Evolutionary conservation across 2,113 vertebrate genomes (phyloP).

Genomic region (Albula goreensis): DNA sequence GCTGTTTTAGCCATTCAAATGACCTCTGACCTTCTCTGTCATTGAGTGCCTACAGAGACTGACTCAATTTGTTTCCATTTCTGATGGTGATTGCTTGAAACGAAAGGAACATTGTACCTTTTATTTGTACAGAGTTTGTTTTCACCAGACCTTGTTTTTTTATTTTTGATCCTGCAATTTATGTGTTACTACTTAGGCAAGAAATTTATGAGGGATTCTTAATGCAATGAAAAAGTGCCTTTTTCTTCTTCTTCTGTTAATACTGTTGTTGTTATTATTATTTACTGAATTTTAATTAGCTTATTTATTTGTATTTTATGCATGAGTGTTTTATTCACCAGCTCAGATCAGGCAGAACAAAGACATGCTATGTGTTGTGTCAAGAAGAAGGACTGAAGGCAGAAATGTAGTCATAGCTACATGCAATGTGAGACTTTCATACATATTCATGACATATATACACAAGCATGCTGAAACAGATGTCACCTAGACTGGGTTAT

Average conservation of each 20-base stretch:
- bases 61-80: conserved; percentile 3
- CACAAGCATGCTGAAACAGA: neutral
- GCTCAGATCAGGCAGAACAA: neutral
- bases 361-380: neutral
- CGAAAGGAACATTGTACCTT: neutral
- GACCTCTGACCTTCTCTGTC: conserved; percentile 64
- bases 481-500: neutral
- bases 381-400: neutral
- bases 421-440: neutral
- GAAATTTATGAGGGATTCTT: too few relatives aligned
- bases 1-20: conserved; percentile 40
- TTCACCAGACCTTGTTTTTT: neutral
- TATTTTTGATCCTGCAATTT: too few relatives aligned
- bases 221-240: too few relatives aligned
- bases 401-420: neutral
- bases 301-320: too few relatives aligned
- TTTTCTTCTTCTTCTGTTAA: neutral
- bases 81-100: conserved; percentile 37
- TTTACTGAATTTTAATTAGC: neutral
- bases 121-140: neutral
- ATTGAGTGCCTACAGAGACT: conserved; percentile 10
- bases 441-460: conserved; percentile 9
- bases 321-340: neutral
- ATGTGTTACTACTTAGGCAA: too few relatives aligned
- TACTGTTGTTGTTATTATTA: neutral